These are phyloP conservation scores for Phrixothrix hirtus DNA, from an alignment of 2,888 invertebrate genomes.

Conservation along the genomic window DNA sequence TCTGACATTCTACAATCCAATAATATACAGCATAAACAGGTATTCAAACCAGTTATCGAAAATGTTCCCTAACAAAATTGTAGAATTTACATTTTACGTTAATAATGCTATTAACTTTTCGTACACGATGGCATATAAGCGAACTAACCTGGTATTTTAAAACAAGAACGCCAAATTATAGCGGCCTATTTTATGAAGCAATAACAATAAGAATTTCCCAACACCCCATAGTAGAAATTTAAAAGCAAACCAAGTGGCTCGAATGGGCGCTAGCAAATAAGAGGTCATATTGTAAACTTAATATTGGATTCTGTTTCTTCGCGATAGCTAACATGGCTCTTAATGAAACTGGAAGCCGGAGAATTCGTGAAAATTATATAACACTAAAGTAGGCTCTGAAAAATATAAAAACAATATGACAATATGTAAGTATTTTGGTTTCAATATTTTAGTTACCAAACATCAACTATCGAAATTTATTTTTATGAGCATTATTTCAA, in stretches of 20 bases:
- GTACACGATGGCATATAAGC: conserved; percentile 19
- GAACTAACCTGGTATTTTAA: conserved; percentile 19
- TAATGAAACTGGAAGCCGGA: conserved; percentile 39
- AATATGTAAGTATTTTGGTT: conserved; percentile 18
- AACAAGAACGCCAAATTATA: conserved; percentile 23
- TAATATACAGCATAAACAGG: not conserved
- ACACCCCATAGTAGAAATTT: conserved; percentile 31
- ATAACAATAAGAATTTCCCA: conserved; percentile 33
- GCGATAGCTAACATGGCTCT: conserved; percentile 39
- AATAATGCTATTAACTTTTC: conserved; percentile 23
- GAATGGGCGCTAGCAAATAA: conserved; percentile 36
- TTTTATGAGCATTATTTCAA: no score
- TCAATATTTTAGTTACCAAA: no score
- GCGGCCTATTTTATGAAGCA: conserved; percentile 29
- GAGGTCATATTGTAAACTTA: conserved; percentile 41
- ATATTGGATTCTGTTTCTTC: conserved; percentile 40
- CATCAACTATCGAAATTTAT: no score
- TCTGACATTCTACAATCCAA: no score
- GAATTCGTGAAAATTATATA: conserved; percentile 36
- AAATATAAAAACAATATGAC: conserved; percentile 33
- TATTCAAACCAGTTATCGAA: not conserved
- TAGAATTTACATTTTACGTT: conserved; percentile 22
- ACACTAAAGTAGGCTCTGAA: conserved; percentile 32
- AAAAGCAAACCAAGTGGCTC: conserved; percentile 34
- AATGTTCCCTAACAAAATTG: conserved; percentile 14